A percentile compares a stretch with the other conserved stretches of the same genome.
phyloP scores from a whole-genome alignment of 2,888 invertebrate genomes.

The Pilophorus perplexus region DNA sequence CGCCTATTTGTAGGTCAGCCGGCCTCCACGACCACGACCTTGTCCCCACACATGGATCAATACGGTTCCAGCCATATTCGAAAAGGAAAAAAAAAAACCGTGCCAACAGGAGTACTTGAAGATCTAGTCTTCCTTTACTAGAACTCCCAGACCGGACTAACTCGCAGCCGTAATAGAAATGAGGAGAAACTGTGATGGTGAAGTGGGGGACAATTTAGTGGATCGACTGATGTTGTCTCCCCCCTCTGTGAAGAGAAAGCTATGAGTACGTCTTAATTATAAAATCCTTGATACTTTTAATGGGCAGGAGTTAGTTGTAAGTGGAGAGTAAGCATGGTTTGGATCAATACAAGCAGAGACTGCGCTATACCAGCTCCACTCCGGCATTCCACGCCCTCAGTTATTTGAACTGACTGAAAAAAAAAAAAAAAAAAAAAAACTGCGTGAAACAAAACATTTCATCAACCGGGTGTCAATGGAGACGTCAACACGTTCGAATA shows the following conservation, averaged over 20 bases:
- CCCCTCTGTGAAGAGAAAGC: background rate
- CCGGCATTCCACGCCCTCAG: conserved; percentile 22
- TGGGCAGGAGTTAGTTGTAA: conserved; percentile 14
- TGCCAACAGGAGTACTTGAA: no score
- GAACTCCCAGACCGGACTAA: no score
- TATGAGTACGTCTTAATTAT: conserved; percentile 2
- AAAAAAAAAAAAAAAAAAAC: background rate
- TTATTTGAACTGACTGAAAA: conserved; percentile 11
- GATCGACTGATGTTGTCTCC: background rate
- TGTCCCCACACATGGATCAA: conserved; percentile 7
- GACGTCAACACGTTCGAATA: no score
- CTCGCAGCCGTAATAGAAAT: no score
- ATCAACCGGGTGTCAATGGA: no score
- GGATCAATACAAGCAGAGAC: conserved; percentile 24
- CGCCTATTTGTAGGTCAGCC: conserved; percentile 23
- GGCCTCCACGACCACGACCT: conserved; percentile 9
- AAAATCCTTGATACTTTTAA: conserved; percentile 7
- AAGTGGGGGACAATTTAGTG: no score
- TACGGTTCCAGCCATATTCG: conserved; percentile 2
- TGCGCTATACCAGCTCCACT: conserved; percentile 19
- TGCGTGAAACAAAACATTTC: no score
- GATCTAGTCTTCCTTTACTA: no score
- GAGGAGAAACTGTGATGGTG: no score
- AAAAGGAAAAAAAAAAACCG: no score
- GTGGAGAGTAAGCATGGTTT: conserved; percentile 23